Percentiles rank a stretch among this genome's conserved stretches.
Conservation (phyloP, 2,797 vertebrate species). For the Phoxinus dragarum region DNA sequence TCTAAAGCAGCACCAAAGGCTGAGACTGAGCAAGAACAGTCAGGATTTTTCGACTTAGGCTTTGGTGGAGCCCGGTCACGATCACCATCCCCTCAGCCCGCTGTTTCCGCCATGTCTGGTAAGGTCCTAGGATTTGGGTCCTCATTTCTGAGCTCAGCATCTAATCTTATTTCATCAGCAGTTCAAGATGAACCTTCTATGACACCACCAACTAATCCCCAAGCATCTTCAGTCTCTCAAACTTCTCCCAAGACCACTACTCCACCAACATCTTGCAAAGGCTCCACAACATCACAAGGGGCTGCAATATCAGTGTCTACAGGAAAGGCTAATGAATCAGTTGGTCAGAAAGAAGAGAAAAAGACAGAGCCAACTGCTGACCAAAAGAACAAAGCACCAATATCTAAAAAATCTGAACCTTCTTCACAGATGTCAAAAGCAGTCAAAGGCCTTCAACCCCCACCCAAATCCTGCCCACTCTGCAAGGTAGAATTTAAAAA, state of each 20-base stretch:
- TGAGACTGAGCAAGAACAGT: slow-evolving; percentile 65
- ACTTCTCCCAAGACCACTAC: slow-evolving; percentile 33
- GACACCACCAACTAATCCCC: slow-evolving; percentile 70
- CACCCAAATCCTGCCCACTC: slow-evolving; percentile 78
- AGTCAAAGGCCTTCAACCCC: slow-evolving; percentile 37
- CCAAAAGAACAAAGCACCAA: slow-evolving; percentile 74
- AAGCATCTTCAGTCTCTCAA: slow-evolving; percentile 58
- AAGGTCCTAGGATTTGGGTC: slow-evolving; percentile 96
- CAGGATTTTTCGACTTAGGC: slow-evolving; percentile 57
- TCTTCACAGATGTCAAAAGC: slow-evolving; percentile 57
- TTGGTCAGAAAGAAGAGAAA: slow-evolving; percentile 67
- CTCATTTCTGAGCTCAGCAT: slow-evolving; percentile 93
- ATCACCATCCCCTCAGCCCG: slow-evolving; percentile 70
- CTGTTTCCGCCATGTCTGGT: slow-evolving; percentile 78
- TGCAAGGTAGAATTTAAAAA: slow-evolving; percentile 84
- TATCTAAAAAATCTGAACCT: slow-evolving; percentile 59
- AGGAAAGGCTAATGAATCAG: slow-evolving; percentile 71
- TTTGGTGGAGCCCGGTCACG: slow-evolving; percentile 75
- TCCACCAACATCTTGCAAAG: slow-evolving; percentile 59
- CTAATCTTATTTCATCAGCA: slow-evolving; percentile 87
- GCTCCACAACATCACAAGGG: slow-evolving; percentile 59
- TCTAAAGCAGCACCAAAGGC: slow-evolving; percentile 38
- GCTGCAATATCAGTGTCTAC: slow-evolving; percentile 73
- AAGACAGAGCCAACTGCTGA: slow-evolving; percentile 66
- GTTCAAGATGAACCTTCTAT: slow-evolving; percentile 80